Evolutionary conservation across 2,888 invertebrate species (phyloP).

Genomic region (Belgica antarctica): DNA sequence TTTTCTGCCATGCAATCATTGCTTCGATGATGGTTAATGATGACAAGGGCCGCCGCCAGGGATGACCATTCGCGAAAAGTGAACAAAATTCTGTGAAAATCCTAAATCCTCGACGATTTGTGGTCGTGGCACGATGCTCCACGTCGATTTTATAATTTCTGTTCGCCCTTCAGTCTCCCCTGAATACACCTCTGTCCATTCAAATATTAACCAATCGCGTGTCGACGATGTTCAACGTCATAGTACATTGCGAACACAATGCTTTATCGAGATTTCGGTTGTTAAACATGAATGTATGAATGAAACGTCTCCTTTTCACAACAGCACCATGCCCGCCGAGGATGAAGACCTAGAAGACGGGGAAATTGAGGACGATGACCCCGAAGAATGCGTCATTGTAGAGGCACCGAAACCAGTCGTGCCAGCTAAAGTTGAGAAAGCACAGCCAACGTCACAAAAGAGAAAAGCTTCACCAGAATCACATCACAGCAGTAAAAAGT

Average conservation of each 20-base stretch:
- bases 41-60: neutral
- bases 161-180: neutral
- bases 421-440: neutral
- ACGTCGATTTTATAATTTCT: no score
- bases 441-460: constrained; percentile 47
- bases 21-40: neutral
- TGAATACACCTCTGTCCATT: neutral
- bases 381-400: constrained; percentile 53
- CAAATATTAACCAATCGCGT: neutral
- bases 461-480: constrained; percentile 2
- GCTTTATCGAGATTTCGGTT: neutral
- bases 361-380: constrained; percentile 70
- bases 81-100: neutral
- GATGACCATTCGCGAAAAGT: neutral
- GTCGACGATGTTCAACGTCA: neutral
- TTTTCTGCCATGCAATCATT: neutral
- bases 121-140: neutral
- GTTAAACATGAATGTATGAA: constrained; percentile 30
- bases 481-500: neutral
- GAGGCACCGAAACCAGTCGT: constrained; percentile 46
- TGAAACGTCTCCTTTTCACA: constrained; percentile 11
- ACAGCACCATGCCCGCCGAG: neutral
- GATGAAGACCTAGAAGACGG: constrained; percentile 80
- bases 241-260: neutral
- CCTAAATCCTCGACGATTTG: no score